Conservation (phyloP, 1,140 invertebrate genomes). For the Drosophila triauraria region DNA sequence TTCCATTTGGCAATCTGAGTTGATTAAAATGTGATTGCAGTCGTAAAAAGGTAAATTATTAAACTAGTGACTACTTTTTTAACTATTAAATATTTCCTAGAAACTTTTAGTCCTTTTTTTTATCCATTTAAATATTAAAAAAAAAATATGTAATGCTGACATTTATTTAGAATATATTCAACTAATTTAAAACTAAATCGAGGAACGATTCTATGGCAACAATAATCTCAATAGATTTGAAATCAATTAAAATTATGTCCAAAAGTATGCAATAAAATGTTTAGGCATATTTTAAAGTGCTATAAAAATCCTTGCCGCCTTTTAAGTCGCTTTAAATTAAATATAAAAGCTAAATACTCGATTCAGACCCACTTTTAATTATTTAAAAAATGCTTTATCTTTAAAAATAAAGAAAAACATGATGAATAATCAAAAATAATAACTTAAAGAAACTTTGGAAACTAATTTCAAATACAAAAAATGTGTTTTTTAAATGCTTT, state of each 20-base stretch:
- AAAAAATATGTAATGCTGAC: rapidly evolving
- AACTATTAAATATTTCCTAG: neutral
- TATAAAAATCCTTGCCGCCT: neutral
- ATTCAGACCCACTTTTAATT: no score
- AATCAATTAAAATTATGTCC: neutral
- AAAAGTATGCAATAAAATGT: neutral
- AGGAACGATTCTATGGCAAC: no score
- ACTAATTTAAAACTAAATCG: no score
- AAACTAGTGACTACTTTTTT: no score
- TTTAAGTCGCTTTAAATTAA: neutral
- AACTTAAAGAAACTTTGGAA: neutral
- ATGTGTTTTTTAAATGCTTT: neutral
- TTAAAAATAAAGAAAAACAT: no score
- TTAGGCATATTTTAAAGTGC: neutral
- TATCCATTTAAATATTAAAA: neutral
- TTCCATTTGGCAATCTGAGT: neutral
- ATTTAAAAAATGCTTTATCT: no score
- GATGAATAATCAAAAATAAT: neutral
- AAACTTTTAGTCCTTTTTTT: neutral
- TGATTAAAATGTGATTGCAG: neutral
- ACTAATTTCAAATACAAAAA: neutral
- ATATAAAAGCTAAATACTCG: neutral
- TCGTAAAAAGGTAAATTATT: neutral
- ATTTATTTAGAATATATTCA: neutral
- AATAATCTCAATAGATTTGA: neutral